Percentiles rank a stretch among this genome's conserved stretches.
Evolutionary conservation across 2,888 invertebrate species (phyloP).

Genomic region (Machimus rusticus): DNA sequence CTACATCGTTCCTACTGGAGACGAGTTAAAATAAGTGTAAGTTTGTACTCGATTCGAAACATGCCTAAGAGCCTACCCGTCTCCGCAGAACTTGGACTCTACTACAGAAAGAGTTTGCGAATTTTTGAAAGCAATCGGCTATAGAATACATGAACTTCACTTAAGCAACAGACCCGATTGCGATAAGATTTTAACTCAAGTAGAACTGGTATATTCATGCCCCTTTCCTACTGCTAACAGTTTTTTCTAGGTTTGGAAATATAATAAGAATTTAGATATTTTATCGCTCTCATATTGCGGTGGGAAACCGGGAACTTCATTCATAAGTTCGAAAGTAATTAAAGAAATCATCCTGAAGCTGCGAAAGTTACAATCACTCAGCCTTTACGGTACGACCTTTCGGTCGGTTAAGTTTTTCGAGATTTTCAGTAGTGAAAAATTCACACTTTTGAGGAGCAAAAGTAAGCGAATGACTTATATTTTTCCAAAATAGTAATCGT

Average conservation of each 20-base stretch:
- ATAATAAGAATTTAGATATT: constrained; percentile 38
- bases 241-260: constrained; percentile 39
- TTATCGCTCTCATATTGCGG: constrained; percentile 39
- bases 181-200: constrained; percentile 41
- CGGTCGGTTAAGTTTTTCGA: constrained; percentile 47
- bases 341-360: constrained; percentile 39
- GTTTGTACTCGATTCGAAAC: background rate
- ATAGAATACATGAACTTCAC: constrained; percentile 19
- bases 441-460: constrained; percentile 39
- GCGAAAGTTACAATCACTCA: constrained; percentile 33
- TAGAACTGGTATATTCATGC: background rate
- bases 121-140: constrained; percentile 13
- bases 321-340: constrained; percentile 38
- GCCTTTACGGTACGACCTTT: constrained; percentile 37
- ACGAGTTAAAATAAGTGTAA: constrained; percentile 38
- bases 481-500: constrained; percentile 5
- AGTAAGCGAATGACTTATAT: constrained; percentile 24
- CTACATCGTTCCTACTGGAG: constrained; percentile 35
- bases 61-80: background rate
- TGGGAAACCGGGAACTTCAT: constrained; percentile 31
- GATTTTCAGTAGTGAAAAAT: constrained; percentile 44
- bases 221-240: background rate
- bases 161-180: constrained; percentile 35
- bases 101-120: constrained; percentile 15
- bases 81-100: background rate